Conservation (phyloP, 2,113 vertebrate species). For the Ellobius talpinus region DNA sequence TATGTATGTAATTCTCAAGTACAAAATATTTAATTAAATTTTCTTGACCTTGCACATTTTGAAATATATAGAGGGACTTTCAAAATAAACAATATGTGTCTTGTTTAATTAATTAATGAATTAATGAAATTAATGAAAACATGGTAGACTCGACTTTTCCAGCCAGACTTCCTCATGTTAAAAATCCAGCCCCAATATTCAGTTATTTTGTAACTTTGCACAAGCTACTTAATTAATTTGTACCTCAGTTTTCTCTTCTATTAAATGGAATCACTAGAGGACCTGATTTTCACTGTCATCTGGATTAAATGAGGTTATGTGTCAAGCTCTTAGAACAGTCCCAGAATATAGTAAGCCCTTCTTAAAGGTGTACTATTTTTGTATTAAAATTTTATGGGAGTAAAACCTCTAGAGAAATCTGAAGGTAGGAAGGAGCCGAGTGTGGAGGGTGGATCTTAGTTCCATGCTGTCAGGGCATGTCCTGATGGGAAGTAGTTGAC, state of each 20-base stretch:
- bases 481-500: neutral
- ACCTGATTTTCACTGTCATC: neutral
- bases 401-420: neutral
- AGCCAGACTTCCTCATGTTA: neutral
- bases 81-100: neutral
- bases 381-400: no score
- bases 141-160: no score
- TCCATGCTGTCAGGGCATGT: neutral
- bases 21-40: neutral
- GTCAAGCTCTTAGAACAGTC: neutral
- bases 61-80: neutral
- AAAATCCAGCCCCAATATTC: neutral
- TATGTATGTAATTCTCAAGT: neutral
- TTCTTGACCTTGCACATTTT: neutral
- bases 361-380: neutral
- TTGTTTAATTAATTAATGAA: no score
- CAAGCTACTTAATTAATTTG: neutral
- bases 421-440: neutral
- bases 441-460: neutral
- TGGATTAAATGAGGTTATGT: neutral
- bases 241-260: neutral
- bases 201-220: neutral
- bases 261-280: neutral
- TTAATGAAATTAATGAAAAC: neutral
- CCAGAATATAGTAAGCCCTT: fast-evolving